These are phyloP conservation scores for Brachystomella parvula DNA, from an alignment of 1,140 invertebrate genomes.

Conservation along the genomic window DNA sequence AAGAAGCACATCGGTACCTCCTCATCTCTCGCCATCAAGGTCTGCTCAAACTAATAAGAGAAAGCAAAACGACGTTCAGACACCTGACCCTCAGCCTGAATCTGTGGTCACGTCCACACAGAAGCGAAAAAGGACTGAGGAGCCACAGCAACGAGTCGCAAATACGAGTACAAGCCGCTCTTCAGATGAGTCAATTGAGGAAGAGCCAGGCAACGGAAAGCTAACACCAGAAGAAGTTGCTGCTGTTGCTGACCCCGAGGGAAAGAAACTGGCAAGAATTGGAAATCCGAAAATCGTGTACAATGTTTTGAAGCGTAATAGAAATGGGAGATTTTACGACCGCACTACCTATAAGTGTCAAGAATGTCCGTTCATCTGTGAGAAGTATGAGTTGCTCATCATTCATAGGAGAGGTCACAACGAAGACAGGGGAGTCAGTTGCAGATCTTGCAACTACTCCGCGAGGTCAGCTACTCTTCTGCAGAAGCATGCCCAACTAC, in stretches of 20 bases:
- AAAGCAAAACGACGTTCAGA: neutral
- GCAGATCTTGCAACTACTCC: neutral
- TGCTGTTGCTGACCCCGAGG: neutral
- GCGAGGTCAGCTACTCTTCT: neutral
- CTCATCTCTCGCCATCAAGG: neutral
- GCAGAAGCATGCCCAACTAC: neutral
- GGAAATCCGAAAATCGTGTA: slow-evolving; percentile 1
- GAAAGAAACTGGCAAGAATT: neutral
- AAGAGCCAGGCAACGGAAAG: neutral
- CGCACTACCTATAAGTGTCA: neutral
- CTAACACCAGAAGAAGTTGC: neutral
- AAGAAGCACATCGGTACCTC: too few species aligned
- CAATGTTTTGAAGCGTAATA: neutral
- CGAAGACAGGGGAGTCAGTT: neutral
- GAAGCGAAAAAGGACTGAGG: neutral
- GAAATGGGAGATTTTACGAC: neutral
- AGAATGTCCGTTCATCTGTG: neutral
- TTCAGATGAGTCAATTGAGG: neutral
- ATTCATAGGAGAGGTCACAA: neutral
- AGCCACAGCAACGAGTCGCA: neutral
- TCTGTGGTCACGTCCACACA: too few species aligned
- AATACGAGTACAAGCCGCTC: neutral
- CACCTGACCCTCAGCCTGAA: too few species aligned
- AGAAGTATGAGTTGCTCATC: neutral
- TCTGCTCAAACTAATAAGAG: neutral